Base-by-base conservation (phyloP, 2,797 vertebrate species). In the Poecilia picta region DNA sequence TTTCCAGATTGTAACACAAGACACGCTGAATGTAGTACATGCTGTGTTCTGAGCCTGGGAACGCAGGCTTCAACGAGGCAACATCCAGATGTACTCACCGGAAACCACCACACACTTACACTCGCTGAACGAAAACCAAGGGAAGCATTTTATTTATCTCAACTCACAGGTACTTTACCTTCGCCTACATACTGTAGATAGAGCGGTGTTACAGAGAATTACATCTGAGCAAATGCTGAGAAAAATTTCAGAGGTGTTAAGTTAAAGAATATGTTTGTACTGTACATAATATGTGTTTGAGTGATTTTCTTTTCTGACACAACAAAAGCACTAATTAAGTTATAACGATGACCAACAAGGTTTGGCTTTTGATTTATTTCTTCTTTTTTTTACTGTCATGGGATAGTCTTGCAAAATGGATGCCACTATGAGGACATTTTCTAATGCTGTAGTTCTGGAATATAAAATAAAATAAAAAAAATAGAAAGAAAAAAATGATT, bases 11-110 rank as follows among this genome's bases (percentile, higher is more conserved):
- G 97, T 97, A 97, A 97, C 95, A 97, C 96, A 96, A 97, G 97
- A 98, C 97, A 96, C 93, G 93, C 94, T 98, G 97, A 99, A 99
- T 99, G 97, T 99, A 98, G 96, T 96, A 94, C 90, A 94, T 89
- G 94, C 93, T 89, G 92, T 93, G 93, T 94, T 89, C 88, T 83
- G 87, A 94, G 94, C 87, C 77, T 82, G 93, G 94, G 83, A 89
- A 84, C 80, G 71, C 84, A 73, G 81, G 74, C 79, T 39, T 86
- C 79, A 75, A 80, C 74, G 66, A 68, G 73, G 80, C 84, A 83
- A 90, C 82, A 82, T 64, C 79, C 88, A 79, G 81, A 91, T 85
- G 87, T 90, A 92, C 86, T 41, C 74, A 91, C 82, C 20, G 45
- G 73, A 86, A 88, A 91, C 82, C 47, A 81, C 41, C 33, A 85